These are phyloP conservation scores for Epirrhoe alternata DNA, from an alignment of 2,888 invertebrate species.

Conservation along the genomic window DNA sequence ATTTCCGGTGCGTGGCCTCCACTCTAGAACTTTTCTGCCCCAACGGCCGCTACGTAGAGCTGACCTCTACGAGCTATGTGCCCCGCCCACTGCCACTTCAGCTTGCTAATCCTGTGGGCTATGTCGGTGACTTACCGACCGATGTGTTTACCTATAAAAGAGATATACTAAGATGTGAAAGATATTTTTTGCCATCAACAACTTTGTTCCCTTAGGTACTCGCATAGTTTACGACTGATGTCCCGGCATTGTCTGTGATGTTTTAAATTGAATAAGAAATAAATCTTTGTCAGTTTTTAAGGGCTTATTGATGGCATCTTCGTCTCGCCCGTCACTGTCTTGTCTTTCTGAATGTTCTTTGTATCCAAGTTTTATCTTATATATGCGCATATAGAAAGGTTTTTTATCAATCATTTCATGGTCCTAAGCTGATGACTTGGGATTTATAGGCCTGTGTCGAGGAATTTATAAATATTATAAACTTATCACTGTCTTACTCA, in stretches of 20 bases:
- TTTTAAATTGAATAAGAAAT: constrained; percentile 77
- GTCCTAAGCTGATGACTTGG: constrained; percentile 33
- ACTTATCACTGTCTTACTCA: background rate
- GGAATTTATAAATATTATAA: constrained; percentile 10
- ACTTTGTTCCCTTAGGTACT: constrained; percentile 3
- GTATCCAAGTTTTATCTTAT: constrained; percentile 5
- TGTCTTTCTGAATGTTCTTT: constrained; percentile 29
- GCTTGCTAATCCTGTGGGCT: no score
- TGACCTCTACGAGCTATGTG: no score
- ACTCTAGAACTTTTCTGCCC: no score
- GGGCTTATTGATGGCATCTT: constrained; percentile 59
- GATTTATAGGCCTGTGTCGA: constrained; percentile 36
- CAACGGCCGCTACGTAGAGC: no score
- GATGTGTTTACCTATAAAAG: no score
- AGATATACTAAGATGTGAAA: background rate
- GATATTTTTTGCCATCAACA: background rate
- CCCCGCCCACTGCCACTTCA: no score
- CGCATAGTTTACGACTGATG: constrained; percentile 33
- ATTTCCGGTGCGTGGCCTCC: no score
- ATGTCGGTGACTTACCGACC: no score
- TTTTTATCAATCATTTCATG: constrained; percentile 48
- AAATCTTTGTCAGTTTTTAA: constrained; percentile 74
- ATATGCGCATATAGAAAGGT: constrained; percentile 31
- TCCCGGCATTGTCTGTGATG: constrained; percentile 45
- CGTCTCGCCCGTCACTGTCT: constrained; percentile 39